Percentiles rank a stretch among this genome's conserved stretches.
Evolutionary conservation across 1,140 invertebrate genomes (phyloP).

Genomic region (Atta texana): DNA sequence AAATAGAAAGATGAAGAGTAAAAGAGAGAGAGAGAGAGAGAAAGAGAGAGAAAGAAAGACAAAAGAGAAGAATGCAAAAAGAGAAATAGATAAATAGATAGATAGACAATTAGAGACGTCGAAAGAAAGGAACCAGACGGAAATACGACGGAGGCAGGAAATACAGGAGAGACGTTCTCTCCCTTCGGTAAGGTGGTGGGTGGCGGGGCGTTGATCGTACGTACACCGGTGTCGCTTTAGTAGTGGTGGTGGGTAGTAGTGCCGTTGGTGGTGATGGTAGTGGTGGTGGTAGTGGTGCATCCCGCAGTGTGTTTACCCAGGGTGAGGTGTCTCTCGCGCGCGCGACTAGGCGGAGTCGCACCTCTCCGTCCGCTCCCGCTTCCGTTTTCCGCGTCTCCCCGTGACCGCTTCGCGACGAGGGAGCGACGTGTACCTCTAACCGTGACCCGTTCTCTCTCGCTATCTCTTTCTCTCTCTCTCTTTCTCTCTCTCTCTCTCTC

Average conservation of each 20-base stretch:
- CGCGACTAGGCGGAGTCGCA: conserved; percentile 69
- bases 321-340: conserved; percentile 59
- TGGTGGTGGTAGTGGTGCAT: conserved; percentile 68
- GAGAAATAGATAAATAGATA: conserved; percentile 8
- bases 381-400: conserved; percentile 52
- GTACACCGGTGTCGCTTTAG: conserved; percentile 29
- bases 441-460: conserved; percentile 34
- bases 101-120: conserved; percentile 13
- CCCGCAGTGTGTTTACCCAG: conserved; percentile 75
- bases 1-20: not conserved
- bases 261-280: conserved; percentile 27
- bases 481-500: not conserved
- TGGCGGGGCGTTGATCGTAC: conserved; percentile 71
- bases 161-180: conserved; percentile 49
- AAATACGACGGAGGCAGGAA: conserved; percentile 15
- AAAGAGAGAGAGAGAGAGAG: not conserved
- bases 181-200: conserved; percentile 16
- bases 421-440: conserved; percentile 44
- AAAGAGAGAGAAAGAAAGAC: not conserved
- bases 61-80: conserved; percentile 1
- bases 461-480: conserved; percentile 8
- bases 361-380: conserved; percentile 48
- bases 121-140: not conserved
- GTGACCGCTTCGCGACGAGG: conserved; percentile 50
- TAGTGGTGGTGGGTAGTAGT: conserved; percentile 37